A percentile compares a stretch with the other conserved stretches of the same genome.
These are phyloP conservation scores for Cheilosia soror DNA, from an alignment of 2,888 invertebrate genomes.

Conservation along the genomic window DNA sequence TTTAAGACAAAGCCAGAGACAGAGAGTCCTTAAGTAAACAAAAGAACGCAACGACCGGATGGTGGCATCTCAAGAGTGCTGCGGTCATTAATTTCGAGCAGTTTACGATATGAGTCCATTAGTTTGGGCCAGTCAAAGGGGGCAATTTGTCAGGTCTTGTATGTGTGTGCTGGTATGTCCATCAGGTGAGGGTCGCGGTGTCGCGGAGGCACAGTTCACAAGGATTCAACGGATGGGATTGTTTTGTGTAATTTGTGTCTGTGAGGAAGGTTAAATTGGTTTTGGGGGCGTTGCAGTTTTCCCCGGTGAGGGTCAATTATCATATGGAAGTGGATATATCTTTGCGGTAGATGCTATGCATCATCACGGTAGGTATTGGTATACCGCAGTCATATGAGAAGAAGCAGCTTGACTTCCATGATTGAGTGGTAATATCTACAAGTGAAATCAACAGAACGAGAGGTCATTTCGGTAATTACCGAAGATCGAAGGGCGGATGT, in stretches of 20 bases:
- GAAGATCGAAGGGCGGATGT: background rate
- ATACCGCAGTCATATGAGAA: slow-evolving; percentile 37
- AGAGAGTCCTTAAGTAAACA: slow-evolving; percentile 62
- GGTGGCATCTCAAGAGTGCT: slow-evolving; percentile 33
- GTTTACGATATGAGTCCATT: slow-evolving; percentile 78
- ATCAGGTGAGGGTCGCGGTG: slow-evolving; percentile 50
- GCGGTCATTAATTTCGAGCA: slow-evolving; percentile 76
- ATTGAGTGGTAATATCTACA: slow-evolving; percentile 13
- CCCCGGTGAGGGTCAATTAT: slow-evolving; percentile 18
- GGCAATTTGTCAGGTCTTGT: slow-evolving; percentile 65
- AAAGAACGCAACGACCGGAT: slow-evolving; percentile 40
- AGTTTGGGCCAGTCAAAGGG: slow-evolving; percentile 71
- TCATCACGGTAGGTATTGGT: slow-evolving; percentile 25
- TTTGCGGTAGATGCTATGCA: slow-evolving; percentile 23
- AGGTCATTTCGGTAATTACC: background rate
- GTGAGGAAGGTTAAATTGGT: slow-evolving; percentile 53
- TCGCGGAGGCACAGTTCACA: slow-evolving; percentile 10
- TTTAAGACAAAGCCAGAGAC: slow-evolving; percentile 51
- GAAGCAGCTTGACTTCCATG: slow-evolving; percentile 39
- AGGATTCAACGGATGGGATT: slow-evolving; percentile 29
- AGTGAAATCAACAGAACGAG: background rate
- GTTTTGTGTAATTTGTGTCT: slow-evolving; percentile 58
- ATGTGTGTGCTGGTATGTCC: background rate
- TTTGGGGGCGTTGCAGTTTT: slow-evolving; percentile 40
- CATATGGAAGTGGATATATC: background rate